Conservation (phyloP, 2,797 vertebrate species). For the Simalia tracyae region DNA sequence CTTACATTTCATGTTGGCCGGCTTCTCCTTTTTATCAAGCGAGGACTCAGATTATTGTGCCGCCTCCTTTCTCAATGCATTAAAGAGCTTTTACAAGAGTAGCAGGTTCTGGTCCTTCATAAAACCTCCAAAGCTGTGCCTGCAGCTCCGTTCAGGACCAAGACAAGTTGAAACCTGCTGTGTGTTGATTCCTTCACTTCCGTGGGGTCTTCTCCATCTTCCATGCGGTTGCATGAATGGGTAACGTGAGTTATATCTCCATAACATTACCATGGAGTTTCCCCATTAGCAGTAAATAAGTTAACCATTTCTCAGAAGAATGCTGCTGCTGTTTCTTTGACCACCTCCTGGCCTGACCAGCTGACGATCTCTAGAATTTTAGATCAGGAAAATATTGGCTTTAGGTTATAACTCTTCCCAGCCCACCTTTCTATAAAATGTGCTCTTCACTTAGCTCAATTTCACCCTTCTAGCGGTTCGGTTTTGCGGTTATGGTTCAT, state of each 20-base stretch:
- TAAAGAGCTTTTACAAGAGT: accelerated
- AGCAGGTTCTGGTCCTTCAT: accelerated
- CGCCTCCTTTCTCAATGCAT: neutral
- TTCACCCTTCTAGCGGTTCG: neutral
- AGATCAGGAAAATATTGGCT: neutral
- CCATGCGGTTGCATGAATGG: accelerated
- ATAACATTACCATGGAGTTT: accelerated
- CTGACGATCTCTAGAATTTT: neutral
- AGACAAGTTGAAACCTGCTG: slow-evolving; percentile 8
- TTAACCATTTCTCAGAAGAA: neutral
- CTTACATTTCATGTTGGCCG: neutral
- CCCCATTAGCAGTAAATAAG: neutral
- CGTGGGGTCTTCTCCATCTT: neutral
- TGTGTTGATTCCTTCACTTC: accelerated
- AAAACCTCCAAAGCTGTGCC: accelerated
- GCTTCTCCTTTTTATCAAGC: neutral
- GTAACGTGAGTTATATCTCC: accelerated
- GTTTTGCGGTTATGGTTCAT: too few species aligned
- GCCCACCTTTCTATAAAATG: neutral
- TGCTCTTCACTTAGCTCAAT: neutral
- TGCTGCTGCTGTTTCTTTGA: neutral
- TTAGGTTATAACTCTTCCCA: neutral
- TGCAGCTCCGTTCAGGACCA: accelerated
- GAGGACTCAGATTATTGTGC: neutral
- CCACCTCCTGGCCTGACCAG: too few species aligned